A percentile compares a stretch with the other conserved stretches of the same genome.
phyloP scores from a whole-genome alignment of 1,140 invertebrate species.

The Stenopsyche tienmushanensis region DNA sequence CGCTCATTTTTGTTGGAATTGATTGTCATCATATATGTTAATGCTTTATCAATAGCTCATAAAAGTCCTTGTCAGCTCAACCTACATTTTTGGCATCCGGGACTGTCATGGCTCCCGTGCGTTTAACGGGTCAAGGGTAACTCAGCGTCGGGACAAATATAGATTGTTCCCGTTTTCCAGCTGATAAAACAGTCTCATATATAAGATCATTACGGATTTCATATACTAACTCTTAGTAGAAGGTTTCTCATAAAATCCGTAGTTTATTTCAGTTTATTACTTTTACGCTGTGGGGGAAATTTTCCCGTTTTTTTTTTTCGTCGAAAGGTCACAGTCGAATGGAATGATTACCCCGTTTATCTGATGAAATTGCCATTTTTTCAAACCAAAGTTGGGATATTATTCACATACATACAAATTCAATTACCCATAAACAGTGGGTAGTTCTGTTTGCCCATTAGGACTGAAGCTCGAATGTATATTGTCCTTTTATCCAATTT shows the following conservation, averaged over 20 bases:
- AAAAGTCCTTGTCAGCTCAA: neutral
- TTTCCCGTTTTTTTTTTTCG: neutral
- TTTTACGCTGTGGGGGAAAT: neutral
- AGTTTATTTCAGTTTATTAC: neutral
- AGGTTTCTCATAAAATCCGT: neutral
- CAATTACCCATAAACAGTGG: too few species aligned
- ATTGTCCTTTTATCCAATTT: too few species aligned
- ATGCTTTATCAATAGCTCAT: neutral
- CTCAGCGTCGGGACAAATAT: neutral
- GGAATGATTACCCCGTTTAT: too few species aligned
- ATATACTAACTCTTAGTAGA: neutral
- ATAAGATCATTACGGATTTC: neutral
- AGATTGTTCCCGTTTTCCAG: conserved; percentile 3
- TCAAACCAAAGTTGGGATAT: too few species aligned
- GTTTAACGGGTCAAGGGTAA: conserved; percentile 19
- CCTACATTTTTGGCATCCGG: neutral
- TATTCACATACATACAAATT: too few species aligned
- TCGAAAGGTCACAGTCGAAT: too few species aligned
- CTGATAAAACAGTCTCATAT: neutral
- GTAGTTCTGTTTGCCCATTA: too few species aligned
- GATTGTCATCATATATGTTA: neutral
- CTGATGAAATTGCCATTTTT: too few species aligned
- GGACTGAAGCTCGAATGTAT: too few species aligned
- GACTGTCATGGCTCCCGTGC: neutral
- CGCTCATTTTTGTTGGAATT: neutral